Conservation (phyloP, 2,113 vertebrate genomes). For the Ceyx margarethae region DNA sequence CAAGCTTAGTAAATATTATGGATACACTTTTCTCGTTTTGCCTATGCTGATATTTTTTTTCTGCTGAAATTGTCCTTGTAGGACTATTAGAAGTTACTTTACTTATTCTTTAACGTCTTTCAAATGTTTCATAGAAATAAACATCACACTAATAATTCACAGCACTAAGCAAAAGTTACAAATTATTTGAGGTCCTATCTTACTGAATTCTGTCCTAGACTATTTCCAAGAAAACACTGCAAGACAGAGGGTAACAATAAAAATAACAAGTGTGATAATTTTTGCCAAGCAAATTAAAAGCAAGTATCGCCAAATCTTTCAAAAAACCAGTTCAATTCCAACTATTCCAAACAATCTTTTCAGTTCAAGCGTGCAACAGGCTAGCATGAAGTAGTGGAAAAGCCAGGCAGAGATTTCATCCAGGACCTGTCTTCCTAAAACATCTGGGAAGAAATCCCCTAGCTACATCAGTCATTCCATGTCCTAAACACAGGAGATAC, state of each 20-base stretch:
- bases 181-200: background rate
- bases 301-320: background rate
- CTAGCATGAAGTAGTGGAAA: background rate
- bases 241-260: background rate
- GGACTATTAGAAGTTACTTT: background rate
- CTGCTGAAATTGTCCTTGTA: background rate
- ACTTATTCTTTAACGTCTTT: background rate
- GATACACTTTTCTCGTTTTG: background rate
- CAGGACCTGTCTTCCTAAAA: background rate
- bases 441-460: slow-evolving; percentile 21
- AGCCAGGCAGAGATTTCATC: background rate
- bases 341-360: background rate
- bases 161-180: background rate
- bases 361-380: background rate
- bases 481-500: slow-evolving; percentile 7
- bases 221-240: background rate
- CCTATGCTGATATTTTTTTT: background rate
- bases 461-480: background rate
- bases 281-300: background rate
- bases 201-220: background rate
- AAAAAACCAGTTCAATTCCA: background rate
- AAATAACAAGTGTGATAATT: background rate
- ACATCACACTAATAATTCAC: background rate
- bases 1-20: background rate
- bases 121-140: background rate